Evolutionary conservation across 2,888 invertebrate genomes (phyloP), one percentile per base, ranked within the genome.

Genomic region (Odontocerum albicorne): DNA sequence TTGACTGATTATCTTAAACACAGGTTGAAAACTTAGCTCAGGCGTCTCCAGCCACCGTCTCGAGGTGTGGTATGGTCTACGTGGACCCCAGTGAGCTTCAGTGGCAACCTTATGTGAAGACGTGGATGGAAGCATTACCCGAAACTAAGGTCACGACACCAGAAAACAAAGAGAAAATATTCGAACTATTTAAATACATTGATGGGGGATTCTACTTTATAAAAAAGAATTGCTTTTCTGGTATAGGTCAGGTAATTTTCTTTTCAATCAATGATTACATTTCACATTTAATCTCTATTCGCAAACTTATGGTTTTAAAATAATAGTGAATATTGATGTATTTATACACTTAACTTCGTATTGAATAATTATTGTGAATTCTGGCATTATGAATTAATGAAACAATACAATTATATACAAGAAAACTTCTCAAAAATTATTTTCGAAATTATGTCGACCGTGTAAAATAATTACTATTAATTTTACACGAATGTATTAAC

Each of bases 31-130:
- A 92, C 72, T 76, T 93, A 55, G 76, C 87, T 6, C 90, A 92
- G 73, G 89, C 89, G 0, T 89, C 89, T 0, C 93, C 93, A 17
- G 92, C 92, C 4, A 92, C 92, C 2, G 92, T 92, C n/a, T 92
- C 92, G 10, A 81, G 92, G 49, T 93, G 92, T 70, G 92, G 92
- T 36, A 92, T 93, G 90, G 88, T 93, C 63, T 93, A 91, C 68
- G 83, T 94, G 6, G 94, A 95, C 69, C 85, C 93, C 0, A 81
- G 85, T 2, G 92, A 93, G 65, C 73, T 94, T 42, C 87, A 87
- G 44, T 93, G 90, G 85, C 67, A 87, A 63, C 93, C 94, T 0
- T 86, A 83, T 63, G 87, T 92, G 0, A 81, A 84, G 61, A 87
- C 91, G 0, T 95, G 93, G 93, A 68, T 87, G 1, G 73, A 79